Percentiles rank a stretch among this genome's conserved stretches.
Conservation (phyloP, 2,797 vertebrate genomes). For the Bucorvus abyssinicus region DNA sequence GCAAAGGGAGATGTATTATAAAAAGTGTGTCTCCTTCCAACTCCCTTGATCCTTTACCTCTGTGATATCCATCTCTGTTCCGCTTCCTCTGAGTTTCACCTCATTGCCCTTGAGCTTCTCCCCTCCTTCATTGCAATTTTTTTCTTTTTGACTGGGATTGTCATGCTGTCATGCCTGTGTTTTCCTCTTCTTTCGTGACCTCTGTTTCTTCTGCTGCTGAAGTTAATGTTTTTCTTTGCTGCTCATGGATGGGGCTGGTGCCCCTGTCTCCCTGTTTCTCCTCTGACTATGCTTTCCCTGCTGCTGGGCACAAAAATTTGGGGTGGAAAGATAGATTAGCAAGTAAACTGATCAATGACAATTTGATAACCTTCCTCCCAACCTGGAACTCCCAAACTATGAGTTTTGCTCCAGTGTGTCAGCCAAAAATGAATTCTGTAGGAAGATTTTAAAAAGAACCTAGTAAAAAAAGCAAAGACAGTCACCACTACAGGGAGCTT, state of each 20-base stretch:
- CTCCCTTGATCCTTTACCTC: background rate
- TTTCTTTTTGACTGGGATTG: background rate
- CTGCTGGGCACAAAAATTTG: background rate
- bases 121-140: background rate
- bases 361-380: background rate
- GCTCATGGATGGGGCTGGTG: background rate
- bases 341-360: slow-evolving; percentile 23
- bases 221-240: background rate
- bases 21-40: background rate
- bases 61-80: background rate
- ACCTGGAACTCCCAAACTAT: background rate
- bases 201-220: background rate
- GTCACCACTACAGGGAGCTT: background rate
- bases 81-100: slow-evolving; percentile 23
- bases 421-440: background rate
- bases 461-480: background rate
- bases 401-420: background rate
- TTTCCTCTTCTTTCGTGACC: background rate
- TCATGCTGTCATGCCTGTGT: background rate
- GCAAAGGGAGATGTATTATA: background rate
- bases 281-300: background rate
- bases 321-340: background rate
- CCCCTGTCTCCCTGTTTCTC: background rate
- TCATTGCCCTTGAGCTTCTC: background rate
- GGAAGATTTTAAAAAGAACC: background rate